Evolutionary conservation across 2,888 invertebrate species (phyloP).

Genomic region (Zygogramma bicolorata): DNA sequence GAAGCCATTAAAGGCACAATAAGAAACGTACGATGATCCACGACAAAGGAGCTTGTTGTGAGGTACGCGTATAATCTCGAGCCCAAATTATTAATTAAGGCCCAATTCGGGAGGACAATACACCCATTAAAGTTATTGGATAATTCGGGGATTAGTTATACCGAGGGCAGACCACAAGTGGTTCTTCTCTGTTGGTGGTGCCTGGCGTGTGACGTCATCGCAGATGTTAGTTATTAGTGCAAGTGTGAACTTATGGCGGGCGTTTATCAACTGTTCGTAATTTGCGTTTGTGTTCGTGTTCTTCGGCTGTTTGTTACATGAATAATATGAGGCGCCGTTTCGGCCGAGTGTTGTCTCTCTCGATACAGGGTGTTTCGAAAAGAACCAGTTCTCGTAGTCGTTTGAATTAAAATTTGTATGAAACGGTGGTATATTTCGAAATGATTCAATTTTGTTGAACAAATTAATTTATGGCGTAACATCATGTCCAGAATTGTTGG

Average conservation of each 20-base stretch:
- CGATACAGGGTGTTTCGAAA: too few species aligned
- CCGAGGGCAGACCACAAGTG: constrained; percentile 24
- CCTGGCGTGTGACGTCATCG: constrained; percentile 7
- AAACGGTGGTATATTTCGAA: too few species aligned
- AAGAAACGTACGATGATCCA: neutral
- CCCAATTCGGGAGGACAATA: constrained; percentile 32
- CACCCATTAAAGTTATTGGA: constrained; percentile 36
- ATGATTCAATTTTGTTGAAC: too few species aligned
- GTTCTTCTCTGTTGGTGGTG: constrained; percentile 29
- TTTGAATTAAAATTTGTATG: too few species aligned
- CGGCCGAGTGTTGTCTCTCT: neutral
- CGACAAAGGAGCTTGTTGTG: constrained; percentile 14
- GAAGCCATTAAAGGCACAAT: constrained; percentile 11
- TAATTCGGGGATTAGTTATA: constrained; percentile 28
- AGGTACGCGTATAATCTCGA: constrained; percentile 20
- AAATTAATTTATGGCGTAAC: too few species aligned
- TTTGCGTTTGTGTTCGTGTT: neutral
- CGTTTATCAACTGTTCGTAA: neutral
- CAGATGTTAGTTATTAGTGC: constrained; percentile 29
- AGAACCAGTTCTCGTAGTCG: too few species aligned
- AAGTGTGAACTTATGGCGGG: constrained; percentile 18
- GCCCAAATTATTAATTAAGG: constrained; percentile 33
- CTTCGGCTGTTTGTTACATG: neutral
- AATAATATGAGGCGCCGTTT: neutral
- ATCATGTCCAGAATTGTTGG: too few species aligned